Conservation (phyloP, 2,797 vertebrate species). For the Falco columbarius region DNA sequence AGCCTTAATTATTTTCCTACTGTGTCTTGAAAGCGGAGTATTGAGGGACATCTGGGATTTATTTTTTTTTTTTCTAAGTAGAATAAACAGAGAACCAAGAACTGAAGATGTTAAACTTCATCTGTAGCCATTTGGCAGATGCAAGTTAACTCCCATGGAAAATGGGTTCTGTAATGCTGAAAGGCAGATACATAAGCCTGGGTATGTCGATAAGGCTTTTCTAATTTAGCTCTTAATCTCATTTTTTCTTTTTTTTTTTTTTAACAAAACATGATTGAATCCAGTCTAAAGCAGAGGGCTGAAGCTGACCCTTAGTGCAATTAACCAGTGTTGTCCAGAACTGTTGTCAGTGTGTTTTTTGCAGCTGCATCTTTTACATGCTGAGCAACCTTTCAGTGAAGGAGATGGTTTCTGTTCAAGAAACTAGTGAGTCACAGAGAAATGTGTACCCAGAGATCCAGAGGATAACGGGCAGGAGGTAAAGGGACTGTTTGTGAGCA, state of each 20-base stretch:
- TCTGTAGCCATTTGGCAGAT: conserved; percentile 6
- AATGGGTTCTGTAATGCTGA: not conserved
- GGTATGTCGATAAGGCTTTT: not conserved
- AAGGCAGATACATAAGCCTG: not conserved
- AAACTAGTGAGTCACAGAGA: not conserved
- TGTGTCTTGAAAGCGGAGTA: not conserved
- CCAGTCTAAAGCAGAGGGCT: not conserved
- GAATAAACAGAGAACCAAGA: not conserved
- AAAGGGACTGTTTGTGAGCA: not conserved
- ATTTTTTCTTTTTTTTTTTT: not conserved
- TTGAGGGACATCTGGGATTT: not conserved
- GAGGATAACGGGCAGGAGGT: not conserved
- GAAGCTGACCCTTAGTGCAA: not conserved
- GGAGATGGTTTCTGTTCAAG: not conserved
- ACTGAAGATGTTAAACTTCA: not conserved
- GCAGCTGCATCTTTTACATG: not conserved
- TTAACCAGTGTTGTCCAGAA: not conserved
- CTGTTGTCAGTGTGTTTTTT: not conserved
- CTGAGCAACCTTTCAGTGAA: not conserved
- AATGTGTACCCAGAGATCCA: not conserved
- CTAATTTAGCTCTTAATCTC: not conserved
- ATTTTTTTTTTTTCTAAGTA: not conserved
- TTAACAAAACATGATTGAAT: not conserved
- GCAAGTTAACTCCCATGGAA: not conserved
- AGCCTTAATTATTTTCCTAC: not conserved